Evolutionary conservation across 2,797 vertebrate genomes (phyloP).

Genomic region (Siniperca undulata): DNA sequence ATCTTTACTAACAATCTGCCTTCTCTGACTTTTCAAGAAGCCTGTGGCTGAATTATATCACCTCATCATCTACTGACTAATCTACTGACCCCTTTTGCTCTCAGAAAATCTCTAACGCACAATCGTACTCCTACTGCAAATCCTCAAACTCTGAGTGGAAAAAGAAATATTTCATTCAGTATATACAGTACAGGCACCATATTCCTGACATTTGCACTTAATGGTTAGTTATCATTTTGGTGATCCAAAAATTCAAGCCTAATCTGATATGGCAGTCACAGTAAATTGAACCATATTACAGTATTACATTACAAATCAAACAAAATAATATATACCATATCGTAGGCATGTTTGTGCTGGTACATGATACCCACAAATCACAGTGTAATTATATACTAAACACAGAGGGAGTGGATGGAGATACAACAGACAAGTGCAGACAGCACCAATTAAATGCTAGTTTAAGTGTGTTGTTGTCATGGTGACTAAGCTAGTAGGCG

Average conservation of each 20-base stretch:
- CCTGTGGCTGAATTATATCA: conserved; percentile 15
- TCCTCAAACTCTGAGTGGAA: neutral
- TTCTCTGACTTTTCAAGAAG: conserved; percentile 26
- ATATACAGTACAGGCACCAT: neutral
- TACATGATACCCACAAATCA: conserved; percentile 65
- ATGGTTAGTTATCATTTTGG: neutral
- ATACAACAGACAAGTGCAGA: conserved; percentile 77
- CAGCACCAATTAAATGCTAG: conserved; percentile 79
- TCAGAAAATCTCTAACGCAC: conserved; percentile 2
- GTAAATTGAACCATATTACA: conserved; percentile 26
- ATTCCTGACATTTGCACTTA: conserved; percentile 5
- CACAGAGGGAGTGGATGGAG: conserved; percentile 67
- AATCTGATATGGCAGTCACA: conserved; percentile 20
- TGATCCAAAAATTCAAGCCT: conserved; percentile 8
- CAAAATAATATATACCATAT: conserved; percentile 47
- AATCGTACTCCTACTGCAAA: neutral
- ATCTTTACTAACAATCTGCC: conserved; percentile 25
- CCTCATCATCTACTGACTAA: conserved; percentile 12
- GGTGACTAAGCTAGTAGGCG: conserved; percentile 77
- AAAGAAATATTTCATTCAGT: neutral
- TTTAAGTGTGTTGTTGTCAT: conserved; percentile 85
- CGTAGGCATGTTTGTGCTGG: conserved; percentile 50
- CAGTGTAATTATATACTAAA: conserved; percentile 74
- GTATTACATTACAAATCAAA: conserved; percentile 43
- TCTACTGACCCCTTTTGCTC: neutral